Percentiles rank a stretch among this genome's conserved stretches.
These are phyloP conservation scores for Blera fallax DNA, from an alignment of 2,888 invertebrate species.

Conservation along the genomic window DNA sequence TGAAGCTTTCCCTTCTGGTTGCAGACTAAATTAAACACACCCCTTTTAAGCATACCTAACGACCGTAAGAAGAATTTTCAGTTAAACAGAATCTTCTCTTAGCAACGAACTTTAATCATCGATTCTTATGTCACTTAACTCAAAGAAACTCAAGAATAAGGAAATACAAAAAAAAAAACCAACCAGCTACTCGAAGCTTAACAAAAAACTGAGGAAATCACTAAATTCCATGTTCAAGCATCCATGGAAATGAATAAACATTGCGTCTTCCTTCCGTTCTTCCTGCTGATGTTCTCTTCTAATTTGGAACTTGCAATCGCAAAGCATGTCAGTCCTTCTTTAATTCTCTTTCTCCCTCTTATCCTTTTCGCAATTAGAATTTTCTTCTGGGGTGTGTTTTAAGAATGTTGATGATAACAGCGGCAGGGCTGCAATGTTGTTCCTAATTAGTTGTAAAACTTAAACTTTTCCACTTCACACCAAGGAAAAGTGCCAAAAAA, in stretches of 20 bases:
- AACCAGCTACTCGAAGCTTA: background rate
- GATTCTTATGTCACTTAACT: background rate
- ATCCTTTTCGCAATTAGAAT: slow-evolving; percentile 62
- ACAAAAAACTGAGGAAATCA: background rate
- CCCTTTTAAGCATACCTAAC: background rate
- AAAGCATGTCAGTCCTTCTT: slow-evolving; percentile 20
- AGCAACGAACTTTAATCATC: slow-evolving; percentile 1
- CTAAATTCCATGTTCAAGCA: slow-evolving; percentile 41
- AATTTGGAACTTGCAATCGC: slow-evolving; percentile 32
- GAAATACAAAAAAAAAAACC: background rate
- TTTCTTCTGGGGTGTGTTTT: background rate
- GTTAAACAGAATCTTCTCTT: background rate
- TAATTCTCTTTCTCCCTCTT: background rate
- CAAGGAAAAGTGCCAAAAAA: slow-evolving; percentile 21
- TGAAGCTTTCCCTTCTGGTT: too few species aligned
- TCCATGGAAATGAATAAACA: slow-evolving; percentile 40
- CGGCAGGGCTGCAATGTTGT: slow-evolving; percentile 39
- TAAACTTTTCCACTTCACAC: slow-evolving; percentile 58
- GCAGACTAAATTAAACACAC: background rate
- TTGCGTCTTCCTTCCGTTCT: slow-evolving; percentile 33
- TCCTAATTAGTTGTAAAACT: slow-evolving; percentile 67
- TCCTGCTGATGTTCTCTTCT: background rate
- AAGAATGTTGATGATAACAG: slow-evolving; percentile 10
- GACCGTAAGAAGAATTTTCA: background rate
- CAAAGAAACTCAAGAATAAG: background rate